phyloP scores from a whole-genome alignment of 2,888 invertebrate genomes.

The Nebria brevicollis region DNA sequence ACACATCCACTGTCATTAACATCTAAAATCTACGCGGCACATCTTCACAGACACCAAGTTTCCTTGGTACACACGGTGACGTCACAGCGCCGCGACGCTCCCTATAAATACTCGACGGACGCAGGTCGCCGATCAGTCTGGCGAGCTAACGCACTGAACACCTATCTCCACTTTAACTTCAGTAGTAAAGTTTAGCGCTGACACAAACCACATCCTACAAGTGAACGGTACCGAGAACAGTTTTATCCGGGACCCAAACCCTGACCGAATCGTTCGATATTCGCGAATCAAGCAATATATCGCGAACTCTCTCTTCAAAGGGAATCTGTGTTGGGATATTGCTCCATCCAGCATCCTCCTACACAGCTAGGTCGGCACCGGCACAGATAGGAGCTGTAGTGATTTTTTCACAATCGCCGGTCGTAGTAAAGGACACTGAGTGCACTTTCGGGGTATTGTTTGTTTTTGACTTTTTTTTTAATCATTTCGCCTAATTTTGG shows the following conservation, averaged over 20 bases:
- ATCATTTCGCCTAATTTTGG: constrained; percentile 9
- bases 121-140: constrained; percentile 41
- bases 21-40: not conserved
- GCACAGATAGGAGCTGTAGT: constrained; percentile 35
- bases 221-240: not conserved
- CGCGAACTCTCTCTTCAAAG: not conserved
- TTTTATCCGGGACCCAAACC: constrained; percentile 17
- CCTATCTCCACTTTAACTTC: not conserved
- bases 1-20: not conserved
- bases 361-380: constrained; percentile 14
- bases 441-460: not conserved
- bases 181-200: constrained; percentile 20
- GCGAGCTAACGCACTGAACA: constrained; percentile 22
- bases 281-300: not conserved
- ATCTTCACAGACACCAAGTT: constrained; percentile 6
- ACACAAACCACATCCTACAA: constrained; percentile 8
- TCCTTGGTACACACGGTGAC: constrained; percentile 24
- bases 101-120: constrained; percentile 31
- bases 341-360: constrained; percentile 4
- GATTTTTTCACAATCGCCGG: constrained; percentile 28
- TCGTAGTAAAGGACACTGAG: not conserved
- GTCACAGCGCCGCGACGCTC: constrained; percentile 35
- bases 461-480: not conserved
- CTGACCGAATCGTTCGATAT: constrained; percentile 12
- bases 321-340: constrained; percentile 6